A percentile compares a stretch with the other conserved stretches of the same genome.
These are phyloP conservation scores for Hedychridium roseum DNA, from an alignment of 2,888 invertebrate species.

Conservation along the genomic window DNA sequence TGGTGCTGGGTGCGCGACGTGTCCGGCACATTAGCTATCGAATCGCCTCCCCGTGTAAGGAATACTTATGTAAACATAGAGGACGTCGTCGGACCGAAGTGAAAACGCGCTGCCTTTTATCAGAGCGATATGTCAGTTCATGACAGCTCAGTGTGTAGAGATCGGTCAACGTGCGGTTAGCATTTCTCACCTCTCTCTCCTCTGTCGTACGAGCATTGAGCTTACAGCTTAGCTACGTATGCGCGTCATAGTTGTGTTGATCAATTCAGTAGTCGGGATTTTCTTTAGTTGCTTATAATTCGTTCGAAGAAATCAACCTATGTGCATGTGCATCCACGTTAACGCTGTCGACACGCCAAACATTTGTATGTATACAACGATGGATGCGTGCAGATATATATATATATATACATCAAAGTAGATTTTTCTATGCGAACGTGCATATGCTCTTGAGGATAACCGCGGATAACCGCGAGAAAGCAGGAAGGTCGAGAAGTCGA, in stretches of 20 bases:
- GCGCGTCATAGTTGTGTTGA: constrained; percentile 29
- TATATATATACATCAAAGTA: too few species aligned
- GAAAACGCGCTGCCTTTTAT: constrained; percentile 55
- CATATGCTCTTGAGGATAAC: too few species aligned
- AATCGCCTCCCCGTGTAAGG: constrained; percentile 39
- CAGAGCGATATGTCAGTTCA: constrained; percentile 60
- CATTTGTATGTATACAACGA: too few species aligned
- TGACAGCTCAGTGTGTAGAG: constrained; percentile 56
- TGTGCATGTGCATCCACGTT: too few species aligned
- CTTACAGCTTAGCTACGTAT: constrained; percentile 40
- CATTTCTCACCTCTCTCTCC: constrained; percentile 54
- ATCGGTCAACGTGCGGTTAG: constrained; percentile 54
- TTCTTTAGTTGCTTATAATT: too few species aligned
- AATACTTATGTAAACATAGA: constrained; percentile 46
- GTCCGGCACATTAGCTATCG: constrained; percentile 41
- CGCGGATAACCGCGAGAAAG: constrained; percentile 46
- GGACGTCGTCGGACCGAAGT: constrained; percentile 29
- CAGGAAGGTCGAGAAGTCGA: constrained; percentile 42
- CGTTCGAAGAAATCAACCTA: too few species aligned
- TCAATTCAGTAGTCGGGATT: too few species aligned
- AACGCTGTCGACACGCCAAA: too few species aligned
- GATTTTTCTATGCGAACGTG: too few species aligned
- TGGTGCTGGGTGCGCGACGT: too few species aligned
- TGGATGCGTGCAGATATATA: too few species aligned
- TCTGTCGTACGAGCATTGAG: too few species aligned